Evolutionary conservation across 2,888 invertebrate genomes (phyloP).

Genomic region (Platycnemis pennipes): DNA sequence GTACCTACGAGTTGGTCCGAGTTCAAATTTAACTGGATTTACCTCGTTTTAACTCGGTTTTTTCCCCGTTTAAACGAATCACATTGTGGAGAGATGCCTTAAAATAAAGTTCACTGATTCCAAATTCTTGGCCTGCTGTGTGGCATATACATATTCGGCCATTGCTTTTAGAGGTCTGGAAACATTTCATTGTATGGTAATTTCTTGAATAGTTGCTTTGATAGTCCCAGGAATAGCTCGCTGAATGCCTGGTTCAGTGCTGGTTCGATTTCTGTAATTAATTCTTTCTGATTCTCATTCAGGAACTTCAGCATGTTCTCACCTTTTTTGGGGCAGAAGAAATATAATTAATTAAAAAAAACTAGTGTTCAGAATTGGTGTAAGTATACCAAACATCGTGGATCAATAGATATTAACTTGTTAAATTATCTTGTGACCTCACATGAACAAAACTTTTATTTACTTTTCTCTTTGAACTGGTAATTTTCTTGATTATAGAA

Average conservation of each 20-base stretch:
- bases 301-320: slow-evolving; percentile 41
- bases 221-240: neutral
- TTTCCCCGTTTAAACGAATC: too few relatives aligned
- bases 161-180: slow-evolving; percentile 1
- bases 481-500: too few relatives aligned
- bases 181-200: slow-evolving; percentile 47
- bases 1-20: too few relatives aligned
- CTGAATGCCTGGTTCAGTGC: slow-evolving; percentile 45
- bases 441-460: too few relatives aligned
- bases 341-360: neutral
- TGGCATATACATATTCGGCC: neutral
- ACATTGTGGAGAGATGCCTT: neutral
- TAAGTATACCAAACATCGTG: too few relatives aligned
- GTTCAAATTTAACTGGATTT: too few relatives aligned
- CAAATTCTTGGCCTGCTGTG: too few relatives aligned
- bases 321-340: neutral
- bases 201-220: slow-evolving; percentile 44
- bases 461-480: too few relatives aligned
- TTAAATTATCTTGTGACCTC: too few relatives aligned
- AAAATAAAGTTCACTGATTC: neutral
- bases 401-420: too few relatives aligned
- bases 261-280: slow-evolving; percentile 43
- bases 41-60: too few relatives aligned
- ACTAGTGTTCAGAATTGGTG: too few relatives aligned
- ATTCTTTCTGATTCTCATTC: slow-evolving; percentile 61